Base-by-base conservation (phyloP, 2,113 vertebrate genomes). In the Sigmodon hispidus region DNA sequence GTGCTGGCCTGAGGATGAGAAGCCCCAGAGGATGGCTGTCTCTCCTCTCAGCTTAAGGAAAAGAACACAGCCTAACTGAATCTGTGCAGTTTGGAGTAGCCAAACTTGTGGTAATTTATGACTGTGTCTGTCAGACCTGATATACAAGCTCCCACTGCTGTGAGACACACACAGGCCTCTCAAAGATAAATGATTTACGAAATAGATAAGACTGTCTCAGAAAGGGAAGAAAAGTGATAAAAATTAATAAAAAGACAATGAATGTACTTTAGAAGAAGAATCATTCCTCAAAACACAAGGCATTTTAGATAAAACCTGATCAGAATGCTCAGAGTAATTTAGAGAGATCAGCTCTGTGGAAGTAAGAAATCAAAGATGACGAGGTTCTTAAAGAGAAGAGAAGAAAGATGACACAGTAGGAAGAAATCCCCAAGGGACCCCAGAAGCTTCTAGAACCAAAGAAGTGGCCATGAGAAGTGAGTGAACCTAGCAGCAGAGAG, bases 1-100 rank as follows among this genome's bases (percentile, higher is more conserved):
- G 83, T 2, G 40, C 29, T 21, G 70, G 65, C 59, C 55, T 63
- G 17, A 0, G 34, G 5, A 34, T 45, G 10, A 52, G 11, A 0
- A 50, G 26, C 76, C 7, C 52, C 9, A 5, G 59, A 81, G 11
- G 9, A 0, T 0, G 55, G 19, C 11, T 9, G 15, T 2, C 31
- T 36, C 57, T 45, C 26, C 29, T 24, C 50, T 31, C 0, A 85
- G 73, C 67, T 34, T 19, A 61, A 13, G 16, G 70, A 40, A 40
- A 34, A 65, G 45, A 69, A 43, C 0, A 21, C 7, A 7, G 70
- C 70, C 73, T 61, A 34, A 9, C 9, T 17, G 43, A 21, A 11
- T 31, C 11, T 17, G 52, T 3, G 67, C 2, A 4, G 52, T 31
- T n/a, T 24, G 9, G 72, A 69, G n/a, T 63, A 81, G 21, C 73